A percentile compares a stretch with the other conserved stretches of the same genome.
These are phyloP conservation scores for Picathartes gymnocephalus DNA, from an alignment of 2,113 vertebrate genomes.

Conservation along the genomic window DNA sequence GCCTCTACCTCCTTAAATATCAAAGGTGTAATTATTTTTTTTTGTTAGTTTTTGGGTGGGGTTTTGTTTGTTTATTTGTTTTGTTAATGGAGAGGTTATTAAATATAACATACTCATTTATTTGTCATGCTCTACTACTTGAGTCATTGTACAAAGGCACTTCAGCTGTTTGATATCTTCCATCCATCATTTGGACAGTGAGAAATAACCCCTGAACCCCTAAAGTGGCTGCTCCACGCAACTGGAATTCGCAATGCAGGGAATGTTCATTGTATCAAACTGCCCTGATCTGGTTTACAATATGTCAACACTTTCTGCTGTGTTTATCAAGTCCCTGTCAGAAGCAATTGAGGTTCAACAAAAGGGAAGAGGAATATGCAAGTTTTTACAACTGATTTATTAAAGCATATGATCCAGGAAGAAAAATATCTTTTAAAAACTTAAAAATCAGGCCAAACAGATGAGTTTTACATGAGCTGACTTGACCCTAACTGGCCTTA, in stretches of 20 bases:
- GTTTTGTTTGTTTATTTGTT: background rate
- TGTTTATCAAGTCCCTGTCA: background rate
- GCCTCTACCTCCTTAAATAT: background rate
- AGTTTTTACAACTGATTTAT: background rate
- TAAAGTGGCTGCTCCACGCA: background rate
- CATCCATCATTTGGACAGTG: slow-evolving; percentile 26
- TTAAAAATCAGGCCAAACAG: background rate
- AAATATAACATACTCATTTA: background rate
- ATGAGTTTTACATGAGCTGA: background rate
- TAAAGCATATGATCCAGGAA: background rate
- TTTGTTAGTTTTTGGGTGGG: no score
- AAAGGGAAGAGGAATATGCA: background rate
- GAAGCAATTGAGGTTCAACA: background rate
- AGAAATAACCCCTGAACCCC: background rate
- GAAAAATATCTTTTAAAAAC: background rate
- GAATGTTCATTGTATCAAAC: background rate
- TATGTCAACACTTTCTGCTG: background rate
- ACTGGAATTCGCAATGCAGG: slow-evolving; percentile 12
- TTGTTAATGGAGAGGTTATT: background rate
- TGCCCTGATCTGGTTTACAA: background rate
- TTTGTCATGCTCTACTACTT: background rate
- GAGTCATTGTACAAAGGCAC: background rate
- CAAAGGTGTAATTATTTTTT: background rate
- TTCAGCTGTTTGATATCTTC: background rate
- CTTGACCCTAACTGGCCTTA: background rate